Percentiles rank a stretch among this genome's conserved stretches.
These are phyloP conservation scores for Tenthredo mesomela DNA, from an alignment of 2,888 invertebrate genomes.

Conservation along the genomic window DNA sequence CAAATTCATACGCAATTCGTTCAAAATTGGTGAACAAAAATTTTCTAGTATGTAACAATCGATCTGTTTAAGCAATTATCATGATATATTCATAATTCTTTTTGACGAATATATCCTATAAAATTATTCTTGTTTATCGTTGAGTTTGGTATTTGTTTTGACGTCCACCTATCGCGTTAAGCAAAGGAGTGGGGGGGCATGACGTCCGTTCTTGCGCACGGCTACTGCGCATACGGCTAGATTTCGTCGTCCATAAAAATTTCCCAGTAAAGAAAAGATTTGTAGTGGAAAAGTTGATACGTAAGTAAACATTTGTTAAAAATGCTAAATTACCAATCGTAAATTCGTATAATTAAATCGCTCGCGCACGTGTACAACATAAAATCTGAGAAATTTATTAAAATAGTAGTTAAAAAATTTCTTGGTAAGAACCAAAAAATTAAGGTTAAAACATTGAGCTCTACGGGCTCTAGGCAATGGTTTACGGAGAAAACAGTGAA, in stretches of 20 bases:
- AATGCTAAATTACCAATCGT: not conserved
- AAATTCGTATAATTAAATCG: not conserved
- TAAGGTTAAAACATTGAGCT: slow-evolving; percentile 47
- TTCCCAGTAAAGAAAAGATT: slow-evolving; percentile 73
- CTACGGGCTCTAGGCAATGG: not conserved
- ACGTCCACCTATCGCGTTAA: not conserved
- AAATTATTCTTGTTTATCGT: not conserved
- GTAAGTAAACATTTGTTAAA: slow-evolving; percentile 70
- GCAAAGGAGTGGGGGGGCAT: not conserved
- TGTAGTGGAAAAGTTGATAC: slow-evolving; percentile 72
- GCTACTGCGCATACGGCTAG: slow-evolving; percentile 45
- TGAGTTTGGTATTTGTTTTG: slow-evolving; percentile 46
- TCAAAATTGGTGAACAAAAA: not conserved
- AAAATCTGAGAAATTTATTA: not conserved
- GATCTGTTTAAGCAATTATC: not conserved
- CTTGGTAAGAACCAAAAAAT: slow-evolving; percentile 9
- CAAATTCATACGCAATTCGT: not conserved
- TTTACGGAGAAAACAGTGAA: slow-evolving; percentile 23
- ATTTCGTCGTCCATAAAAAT: slow-evolving; percentile 66
- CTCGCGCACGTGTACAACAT: not conserved
- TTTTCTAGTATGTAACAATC: not conserved
- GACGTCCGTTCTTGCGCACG: slow-evolving; percentile 43
- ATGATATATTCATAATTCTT: not conserved
- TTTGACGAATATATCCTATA: not conserved
- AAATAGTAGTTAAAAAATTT: slow-evolving; percentile 9